A percentile compares a stretch with the other conserved stretches of the same genome.
These are phyloP conservation scores for Cephus pygmeus DNA, from an alignment of 2,888 invertebrate species.

Conservation along the genomic window DNA sequence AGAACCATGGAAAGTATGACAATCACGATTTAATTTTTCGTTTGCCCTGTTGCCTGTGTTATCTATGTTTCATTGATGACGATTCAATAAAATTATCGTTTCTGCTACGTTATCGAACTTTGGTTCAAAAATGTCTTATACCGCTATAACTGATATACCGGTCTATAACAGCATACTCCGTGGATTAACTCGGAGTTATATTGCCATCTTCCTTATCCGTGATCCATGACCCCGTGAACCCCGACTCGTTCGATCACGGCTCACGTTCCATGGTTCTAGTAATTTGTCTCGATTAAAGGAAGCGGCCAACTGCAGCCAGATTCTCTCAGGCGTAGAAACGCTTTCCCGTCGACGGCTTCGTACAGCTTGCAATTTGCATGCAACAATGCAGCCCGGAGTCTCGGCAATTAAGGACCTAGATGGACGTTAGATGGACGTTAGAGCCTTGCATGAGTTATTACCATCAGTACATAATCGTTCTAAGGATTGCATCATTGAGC, in stretches of 20 bases:
- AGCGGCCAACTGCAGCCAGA: conserved; percentile 17
- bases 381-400: neutral
- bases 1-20: neutral
- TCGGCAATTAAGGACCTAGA: neutral
- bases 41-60: neutral
- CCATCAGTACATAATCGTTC: neutral
- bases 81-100: neutral
- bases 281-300: conserved; percentile 52
- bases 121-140: too few species aligned
- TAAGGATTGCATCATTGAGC: neutral
- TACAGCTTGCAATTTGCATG: neutral
- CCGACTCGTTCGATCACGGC: conserved; percentile 39
- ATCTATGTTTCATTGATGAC: neutral
- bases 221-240: conserved; percentile 31
- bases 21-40: neutral
- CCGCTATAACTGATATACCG: neutral
- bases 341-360: neutral
- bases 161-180: neutral
- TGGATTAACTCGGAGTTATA: conserved; percentile 31
- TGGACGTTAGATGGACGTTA: neutral
- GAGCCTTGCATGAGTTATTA: neutral
- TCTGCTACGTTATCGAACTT: neutral
- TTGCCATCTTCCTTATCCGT: neutral
- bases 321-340: neutral
- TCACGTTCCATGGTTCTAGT: conserved; percentile 41